Percentiles rank a stretch among this genome's conserved stretches.
Conservation (phyloP, 2,888 invertebrate species). For the Zootermopsis nevadensis region DNA sequence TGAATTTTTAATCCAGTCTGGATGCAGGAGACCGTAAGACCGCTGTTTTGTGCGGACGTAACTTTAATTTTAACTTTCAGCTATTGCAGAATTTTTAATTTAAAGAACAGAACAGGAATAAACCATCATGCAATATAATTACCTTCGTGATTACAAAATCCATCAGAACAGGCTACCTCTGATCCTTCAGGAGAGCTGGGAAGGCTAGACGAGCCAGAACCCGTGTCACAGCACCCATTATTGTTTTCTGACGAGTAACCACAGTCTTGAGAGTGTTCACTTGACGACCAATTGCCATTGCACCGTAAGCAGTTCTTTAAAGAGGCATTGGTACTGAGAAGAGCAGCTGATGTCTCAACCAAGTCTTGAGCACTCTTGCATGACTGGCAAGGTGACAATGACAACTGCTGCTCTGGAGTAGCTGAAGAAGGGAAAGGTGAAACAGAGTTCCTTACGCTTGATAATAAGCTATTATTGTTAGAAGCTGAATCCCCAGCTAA, state of each 20-base stretch:
- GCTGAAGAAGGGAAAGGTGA: slow-evolving; percentile 26
- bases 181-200: slow-evolving; percentile 91
- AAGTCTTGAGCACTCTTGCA: slow-evolving; percentile 51
- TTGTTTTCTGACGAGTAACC: slow-evolving; percentile 90
- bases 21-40: no score
- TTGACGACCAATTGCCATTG: slow-evolving; percentile 70
- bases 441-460: slow-evolving; percentile 16
- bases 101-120: background rate
- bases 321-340: background rate
- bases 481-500: slow-evolving; percentile 10
- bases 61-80: no score
- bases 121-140: slow-evolving; percentile 51
- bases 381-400: slow-evolving; percentile 51
- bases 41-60: no score
- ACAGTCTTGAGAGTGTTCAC: slow-evolving; percentile 83
- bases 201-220: slow-evolving; percentile 78
- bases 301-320: slow-evolving; percentile 18
- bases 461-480: slow-evolving; percentile 19
- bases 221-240: slow-evolving; percentile 76
- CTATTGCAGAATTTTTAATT: no score
- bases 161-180: slow-evolving; percentile 89
- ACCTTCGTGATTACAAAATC: slow-evolving; percentile 83
- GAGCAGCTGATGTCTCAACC: slow-evolving; percentile 9
- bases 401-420: background rate
- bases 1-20: no score